A percentile compares a stretch with the other conserved stretches of the same genome.
phyloP scores from a whole-genome alignment of 2,113 vertebrate genomes.

The Nipponia nippon region DNA sequence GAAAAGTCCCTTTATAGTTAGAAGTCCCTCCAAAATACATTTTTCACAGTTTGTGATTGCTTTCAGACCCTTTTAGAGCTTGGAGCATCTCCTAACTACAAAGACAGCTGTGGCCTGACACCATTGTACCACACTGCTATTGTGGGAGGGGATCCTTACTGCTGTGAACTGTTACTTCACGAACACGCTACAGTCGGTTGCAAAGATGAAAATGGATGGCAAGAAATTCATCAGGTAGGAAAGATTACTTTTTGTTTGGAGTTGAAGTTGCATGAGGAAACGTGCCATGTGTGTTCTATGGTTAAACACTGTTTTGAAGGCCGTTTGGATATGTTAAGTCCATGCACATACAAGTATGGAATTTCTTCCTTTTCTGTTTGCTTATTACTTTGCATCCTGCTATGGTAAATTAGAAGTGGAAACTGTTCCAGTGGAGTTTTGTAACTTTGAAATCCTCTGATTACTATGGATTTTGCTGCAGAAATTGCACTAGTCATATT shows the following conservation, averaged over 20 bases:
- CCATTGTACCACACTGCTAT: conserved; percentile 90
- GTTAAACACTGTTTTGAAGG: background rate
- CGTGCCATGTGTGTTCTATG: fast-evolving
- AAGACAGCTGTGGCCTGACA: conserved; percentile 91
- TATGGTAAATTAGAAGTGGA: background rate
- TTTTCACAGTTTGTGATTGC: background rate
- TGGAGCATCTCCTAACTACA: conserved; percentile 92
- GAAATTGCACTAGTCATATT: background rate
- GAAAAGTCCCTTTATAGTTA: background rate
- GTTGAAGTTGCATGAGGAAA: background rate
- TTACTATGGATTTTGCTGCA: background rate
- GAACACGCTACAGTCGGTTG: conserved; percentile 85
- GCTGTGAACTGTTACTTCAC: conserved; percentile 89
- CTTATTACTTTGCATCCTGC: background rate
- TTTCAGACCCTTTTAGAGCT: conserved; percentile 88
- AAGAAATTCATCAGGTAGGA: conserved; percentile 93
- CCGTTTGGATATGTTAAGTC: background rate
- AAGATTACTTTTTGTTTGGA: background rate
- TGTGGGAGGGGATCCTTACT: conserved; percentile 90
- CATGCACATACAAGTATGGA: background rate
- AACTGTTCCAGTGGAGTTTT: background rate
- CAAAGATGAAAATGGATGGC: conserved; percentile 95
- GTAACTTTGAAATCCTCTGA: background rate
- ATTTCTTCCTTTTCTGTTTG: background rate
- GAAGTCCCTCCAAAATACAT: background rate